Evolutionary conservation across 2,888 invertebrate genomes (phyloP).

Genomic region (Neelides folsomi): DNA sequence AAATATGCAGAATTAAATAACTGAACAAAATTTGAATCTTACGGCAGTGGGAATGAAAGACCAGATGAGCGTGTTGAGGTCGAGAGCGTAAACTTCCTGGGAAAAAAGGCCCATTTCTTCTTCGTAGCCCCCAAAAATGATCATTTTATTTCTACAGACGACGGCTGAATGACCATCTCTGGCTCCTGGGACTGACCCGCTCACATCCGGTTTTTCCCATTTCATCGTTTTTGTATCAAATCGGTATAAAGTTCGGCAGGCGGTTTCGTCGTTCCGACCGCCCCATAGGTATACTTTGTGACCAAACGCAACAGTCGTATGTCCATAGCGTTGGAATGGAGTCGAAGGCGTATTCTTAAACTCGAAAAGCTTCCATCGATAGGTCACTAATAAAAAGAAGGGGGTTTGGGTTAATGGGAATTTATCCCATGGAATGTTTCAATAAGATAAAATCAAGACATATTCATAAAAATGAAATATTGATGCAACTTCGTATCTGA

Average conservation of each 20-base stretch:
- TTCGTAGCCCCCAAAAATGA: slow-evolving; percentile 82
- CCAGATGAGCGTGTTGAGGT: slow-evolving; percentile 63
- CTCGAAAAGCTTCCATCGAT: slow-evolving; percentile 40
- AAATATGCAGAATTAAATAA: not conserved
- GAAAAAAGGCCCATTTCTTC: slow-evolving; percentile 68
- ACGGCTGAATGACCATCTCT: slow-evolving; percentile 87
- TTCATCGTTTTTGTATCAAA: slow-evolving; percentile 56
- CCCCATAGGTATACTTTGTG: slow-evolving; percentile 80
- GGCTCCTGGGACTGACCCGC: slow-evolving; percentile 60
- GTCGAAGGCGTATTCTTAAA: slow-evolving; percentile 37
- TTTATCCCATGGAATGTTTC: no score
- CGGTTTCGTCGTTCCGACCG: slow-evolving; percentile 70
- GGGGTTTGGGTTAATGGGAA: no score
- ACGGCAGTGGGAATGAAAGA: slow-evolving; percentile 38
- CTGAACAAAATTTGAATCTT: slow-evolving; percentile 7
- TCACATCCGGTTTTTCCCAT: slow-evolving; percentile 54
- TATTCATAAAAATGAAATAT: slow-evolving; percentile 7
- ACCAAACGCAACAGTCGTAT: slow-evolving; percentile 70
- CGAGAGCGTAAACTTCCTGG: slow-evolving; percentile 59
- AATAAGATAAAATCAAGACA: no score
- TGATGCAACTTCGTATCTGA: no score
- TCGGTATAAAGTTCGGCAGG: slow-evolving; percentile 66
- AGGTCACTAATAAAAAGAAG: slow-evolving; percentile 36
- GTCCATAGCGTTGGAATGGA: slow-evolving; percentile 79
- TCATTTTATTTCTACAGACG: slow-evolving; percentile 52